A percentile compares a stretch with the other conserved stretches of the same genome.
Evolutionary conservation across 2,888 invertebrate species (phyloP).

Genomic region (Synanthedon andrenaeformis): DNA sequence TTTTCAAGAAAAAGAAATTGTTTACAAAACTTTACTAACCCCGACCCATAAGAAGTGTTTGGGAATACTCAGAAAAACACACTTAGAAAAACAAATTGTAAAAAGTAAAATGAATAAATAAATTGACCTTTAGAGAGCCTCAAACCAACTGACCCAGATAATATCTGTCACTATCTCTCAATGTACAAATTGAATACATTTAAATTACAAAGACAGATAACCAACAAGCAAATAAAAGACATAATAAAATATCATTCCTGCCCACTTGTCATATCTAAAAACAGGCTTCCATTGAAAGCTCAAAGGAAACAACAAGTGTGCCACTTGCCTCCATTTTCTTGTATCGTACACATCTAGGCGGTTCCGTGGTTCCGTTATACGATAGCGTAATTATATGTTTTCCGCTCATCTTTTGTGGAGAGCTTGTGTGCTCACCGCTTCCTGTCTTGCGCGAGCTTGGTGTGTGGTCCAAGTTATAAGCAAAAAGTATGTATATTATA

Average conservation of each 20-base stretch:
- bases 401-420: conserved; percentile 51
- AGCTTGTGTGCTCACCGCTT: conserved; percentile 41
- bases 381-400: conserved; percentile 64
- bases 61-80: no score
- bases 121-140: no score
- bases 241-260: not conserved
- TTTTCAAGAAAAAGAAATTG: no score
- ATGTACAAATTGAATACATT: no score
- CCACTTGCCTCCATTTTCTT: conserved; percentile 34
- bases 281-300: conserved; percentile 12
- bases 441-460: conserved; percentile 40
- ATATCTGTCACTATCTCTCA: no score
- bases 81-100: no score
- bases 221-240: no score
- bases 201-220: no score
- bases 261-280: not conserved
- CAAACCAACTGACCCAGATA: no score
- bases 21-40: no score
- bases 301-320: conserved; percentile 50
- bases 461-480: conserved; percentile 18
- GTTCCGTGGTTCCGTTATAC: conserved; percentile 41
- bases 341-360: conserved; percentile 22
- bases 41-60: no score
- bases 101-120: no score
- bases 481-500: not conserved